Evolutionary conservation across 2,113 vertebrate species (phyloP), one percentile per base, ranked within the genome.

Genomic region (Cygnus buccinator): DNA sequence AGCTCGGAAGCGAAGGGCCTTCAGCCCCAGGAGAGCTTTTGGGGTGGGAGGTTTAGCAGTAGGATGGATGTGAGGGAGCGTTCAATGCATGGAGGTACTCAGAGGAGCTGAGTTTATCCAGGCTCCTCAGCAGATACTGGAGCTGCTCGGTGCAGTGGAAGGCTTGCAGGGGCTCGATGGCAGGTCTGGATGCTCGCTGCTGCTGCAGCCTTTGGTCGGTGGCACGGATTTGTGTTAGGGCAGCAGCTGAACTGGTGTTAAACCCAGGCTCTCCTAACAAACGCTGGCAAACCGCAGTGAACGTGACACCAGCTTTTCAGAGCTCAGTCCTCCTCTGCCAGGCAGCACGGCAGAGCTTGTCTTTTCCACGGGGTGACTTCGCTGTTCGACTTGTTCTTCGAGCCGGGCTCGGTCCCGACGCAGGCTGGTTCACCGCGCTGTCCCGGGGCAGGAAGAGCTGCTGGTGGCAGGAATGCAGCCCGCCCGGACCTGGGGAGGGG

Each of bases 401-500:
- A 19, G n/a, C 41, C 28, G 37, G n/a, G 57, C 57, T 77, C 43
- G 21, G 4, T 2, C 17, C 31, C 48, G 31, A 0, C 2, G 22
- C 11, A 18, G 43, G n/a, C 26, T 37, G 2, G 13, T 66, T 86
- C 14, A 20, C 52, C 66, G 37, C 37, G 6, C 9, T 8, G 50
- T 26, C 20, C 22, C 29, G 33, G 83, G 73, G 17, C 67, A 15
- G 9, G 57, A 81, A 72, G 39, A 37, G 68, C 61, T 61, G 76
- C 83, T 65, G 70, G 72, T 31, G 79, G 59, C 33, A 68, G 80
- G 82, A 91, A 88, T 87, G 84, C 46, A 54, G 81, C 82, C 41
- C 50, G 67, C 75, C 61, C 44, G 63, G 67, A 4, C 59, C 58
- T 67, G 66, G 37, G 28, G 26, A 39, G 19, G 43, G 28, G 52